Percentiles rank a stretch among this genome's conserved stretches.
Evolutionary conservation across 2,888 invertebrate genomes (phyloP).

Genomic region (Amiota communis): DNA sequence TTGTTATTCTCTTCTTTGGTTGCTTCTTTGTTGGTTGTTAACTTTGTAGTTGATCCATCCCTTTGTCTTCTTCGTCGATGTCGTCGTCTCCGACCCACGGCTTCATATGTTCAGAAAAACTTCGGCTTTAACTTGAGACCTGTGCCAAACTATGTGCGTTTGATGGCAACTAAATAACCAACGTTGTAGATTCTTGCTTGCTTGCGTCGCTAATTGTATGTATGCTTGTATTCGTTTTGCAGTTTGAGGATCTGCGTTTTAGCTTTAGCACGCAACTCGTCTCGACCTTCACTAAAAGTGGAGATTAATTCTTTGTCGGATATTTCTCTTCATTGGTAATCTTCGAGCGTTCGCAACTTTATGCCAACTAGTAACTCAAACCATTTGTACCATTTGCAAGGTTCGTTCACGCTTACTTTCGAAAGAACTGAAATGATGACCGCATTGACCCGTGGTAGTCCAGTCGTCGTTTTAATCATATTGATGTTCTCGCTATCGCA

Average conservation of each 20-base stretch:
- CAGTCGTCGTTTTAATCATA: conserved; percentile 52
- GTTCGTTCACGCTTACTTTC: conserved; percentile 14
- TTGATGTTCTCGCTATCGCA: conserved; percentile 63
- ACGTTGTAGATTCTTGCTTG: conserved; percentile 18
- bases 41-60: no score
- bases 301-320: conserved; percentile 29
- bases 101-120: conserved; percentile 28
- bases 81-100: no score
- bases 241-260: conserved; percentile 26
- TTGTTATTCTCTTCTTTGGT: no score
- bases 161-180: conserved; percentile 29
- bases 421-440: conserved; percentile 8
- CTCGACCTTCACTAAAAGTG: background rate
- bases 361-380: conserved; percentile 31
- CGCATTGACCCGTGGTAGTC: conserved; percentile 60
- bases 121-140: conserved; percentile 33
- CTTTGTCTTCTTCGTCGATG: no score
- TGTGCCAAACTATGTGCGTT: conserved; percentile 43
- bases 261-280: conserved; percentile 23
- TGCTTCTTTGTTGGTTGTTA: no score
- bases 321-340: conserved; percentile 30
- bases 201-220: background rate
- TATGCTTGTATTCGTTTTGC: conserved; percentile 27
- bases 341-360: conserved; percentile 35
- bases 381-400: conserved; percentile 38